phyloP scores from a whole-genome alignment of 92 coral and sea anemone species.

The Actinernus sp. region DNA sequence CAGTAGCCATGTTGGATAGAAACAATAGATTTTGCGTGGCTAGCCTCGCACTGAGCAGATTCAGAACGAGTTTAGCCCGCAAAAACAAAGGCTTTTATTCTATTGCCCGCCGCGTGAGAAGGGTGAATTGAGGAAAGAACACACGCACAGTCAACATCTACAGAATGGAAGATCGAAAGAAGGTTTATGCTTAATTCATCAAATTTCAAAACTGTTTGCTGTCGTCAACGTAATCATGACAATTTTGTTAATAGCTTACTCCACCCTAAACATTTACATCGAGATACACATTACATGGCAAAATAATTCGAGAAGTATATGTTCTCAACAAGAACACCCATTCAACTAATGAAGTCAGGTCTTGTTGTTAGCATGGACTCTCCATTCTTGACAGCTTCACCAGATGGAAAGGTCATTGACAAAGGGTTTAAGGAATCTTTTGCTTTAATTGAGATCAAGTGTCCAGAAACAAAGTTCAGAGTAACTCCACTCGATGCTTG shows the following conservation, averaged over 20 bases:
- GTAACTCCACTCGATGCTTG: conserved; percentile 10
- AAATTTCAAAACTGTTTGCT: conserved; percentile 5
- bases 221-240: conserved; percentile 21
- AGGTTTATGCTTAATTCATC: conserved; percentile 13
- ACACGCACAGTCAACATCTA: no score
- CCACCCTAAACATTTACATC: conserved; percentile 11
- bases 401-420: conserved; percentile 64
- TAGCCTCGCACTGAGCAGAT: no score
- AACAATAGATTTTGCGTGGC: conserved; percentile 19
- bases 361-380: conserved; percentile 24
- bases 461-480: conserved; percentile 4
- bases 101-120: no score
- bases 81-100: no score
- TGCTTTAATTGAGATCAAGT: conserved; percentile 12
- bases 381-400: conserved; percentile 45
- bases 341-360: conserved; percentile 12
- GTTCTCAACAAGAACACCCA: conserved; percentile 18
- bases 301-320: conserved; percentile 19
- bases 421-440: conserved; percentile 16
- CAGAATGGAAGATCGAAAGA: conserved; percentile 24
- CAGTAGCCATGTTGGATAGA: no score
- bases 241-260: conserved; percentile 12
- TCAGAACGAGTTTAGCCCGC: conserved; percentile 17
- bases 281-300: conserved; percentile 2
- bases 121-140: no score